Evolutionary conservation across 1,140 invertebrate genomes (phyloP).

Genomic region (Archivesica marissinica): DNA sequence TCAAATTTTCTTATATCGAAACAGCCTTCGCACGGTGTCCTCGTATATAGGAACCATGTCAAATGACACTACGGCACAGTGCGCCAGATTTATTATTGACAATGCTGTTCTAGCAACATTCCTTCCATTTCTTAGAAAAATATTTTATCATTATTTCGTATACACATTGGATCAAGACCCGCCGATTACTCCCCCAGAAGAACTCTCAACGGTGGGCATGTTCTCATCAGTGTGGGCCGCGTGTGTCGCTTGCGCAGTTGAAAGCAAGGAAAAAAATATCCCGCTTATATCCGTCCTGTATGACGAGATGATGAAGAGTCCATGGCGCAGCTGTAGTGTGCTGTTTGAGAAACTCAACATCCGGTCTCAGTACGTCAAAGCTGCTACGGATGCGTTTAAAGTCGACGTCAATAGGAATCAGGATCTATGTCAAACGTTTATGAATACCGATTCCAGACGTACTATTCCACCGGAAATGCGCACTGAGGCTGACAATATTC

Average conservation of each 20-base stretch:
- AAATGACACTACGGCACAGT: slow-evolving; percentile 70
- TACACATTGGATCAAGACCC: slow-evolving; percentile 72
- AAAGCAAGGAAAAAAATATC: slow-evolving; percentile 71
- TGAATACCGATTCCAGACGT: slow-evolving; percentile 68
- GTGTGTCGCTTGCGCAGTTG: slow-evolving; percentile 70
- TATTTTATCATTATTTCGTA: slow-evolving; percentile 72
- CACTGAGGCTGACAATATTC: slow-evolving; percentile 75
- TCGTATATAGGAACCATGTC: slow-evolving; percentile 72
- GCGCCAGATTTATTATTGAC: slow-evolving; percentile 74
- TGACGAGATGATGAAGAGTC: slow-evolving; percentile 79
- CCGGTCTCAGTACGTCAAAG: slow-evolving; percentile 69
- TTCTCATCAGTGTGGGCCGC: slow-evolving; percentile 77
- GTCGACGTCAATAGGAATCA: slow-evolving; percentile 68
- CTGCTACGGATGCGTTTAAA: slow-evolving; percentile 75
- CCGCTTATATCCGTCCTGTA: slow-evolving; percentile 77
- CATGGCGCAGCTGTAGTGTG: slow-evolving; percentile 67
- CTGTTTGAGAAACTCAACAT: slow-evolving; percentile 76
- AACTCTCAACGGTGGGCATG: slow-evolving; percentile 71
- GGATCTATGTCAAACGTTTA: slow-evolving; percentile 57
- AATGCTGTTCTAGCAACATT: slow-evolving; percentile 73
- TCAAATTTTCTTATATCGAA: slow-evolving; percentile 79
- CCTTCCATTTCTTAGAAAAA: slow-evolving; percentile 73
- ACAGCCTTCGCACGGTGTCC: slow-evolving; percentile 77
- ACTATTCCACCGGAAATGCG: slow-evolving; percentile 71
- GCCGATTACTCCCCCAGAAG: slow-evolving; percentile 52